Evolutionary conservation across 2,797 vertebrate species (phyloP), one percentile per base, ranked within the genome.

Genomic region (Catostomus latipinnis): DNA sequence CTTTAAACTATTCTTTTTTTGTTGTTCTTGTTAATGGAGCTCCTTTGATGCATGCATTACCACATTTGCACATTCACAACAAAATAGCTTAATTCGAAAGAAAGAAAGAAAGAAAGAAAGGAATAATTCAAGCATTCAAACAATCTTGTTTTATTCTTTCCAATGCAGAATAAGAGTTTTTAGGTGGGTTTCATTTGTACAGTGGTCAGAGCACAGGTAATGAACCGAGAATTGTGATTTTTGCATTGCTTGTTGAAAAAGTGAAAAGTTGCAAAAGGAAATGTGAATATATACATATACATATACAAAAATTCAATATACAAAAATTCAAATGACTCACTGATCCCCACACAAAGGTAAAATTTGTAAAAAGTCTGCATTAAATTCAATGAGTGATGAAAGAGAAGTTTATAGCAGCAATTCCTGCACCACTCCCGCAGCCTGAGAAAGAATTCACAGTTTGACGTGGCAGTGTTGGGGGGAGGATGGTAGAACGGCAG

Each of bases 391-490:
- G 18, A 57, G 1, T 45, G 61, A 45, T 45, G 45, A 8, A 63
- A 63, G 45, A n/a, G 0, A 57, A n/a, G 12, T 63, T 56, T 48
- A 54, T 34, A 54, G 65, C 16, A 18, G 62, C 60, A 43, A 6
- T 75, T 56, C 5, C 11, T 71, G 22, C 79, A 71, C 74, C 22
- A 46, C 76, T 76, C 63, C 71, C 84, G 8, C 65, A 49, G 14
- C 34, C 62, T 63, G 72, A 34, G 14, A 11, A 60, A 73, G 69
- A 84, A 66, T 65, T 49, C 5, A 58, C 1, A 2, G 5, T 81
- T 57, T 70, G 62, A 87, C 82, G 86, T 86, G 84, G 84, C 84
- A 77, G 50, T 43, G 58, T 46, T 80, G 71, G 54, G 71, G 84
- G 57, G 67, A 45, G 69, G 34, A n/a, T 14, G 49, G 46, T 13